A percentile compares a stretch with the other conserved stretches of the same genome.
Conservation (phyloP, 2,888 invertebrate species). For the Agrochola circellaris region DNA sequence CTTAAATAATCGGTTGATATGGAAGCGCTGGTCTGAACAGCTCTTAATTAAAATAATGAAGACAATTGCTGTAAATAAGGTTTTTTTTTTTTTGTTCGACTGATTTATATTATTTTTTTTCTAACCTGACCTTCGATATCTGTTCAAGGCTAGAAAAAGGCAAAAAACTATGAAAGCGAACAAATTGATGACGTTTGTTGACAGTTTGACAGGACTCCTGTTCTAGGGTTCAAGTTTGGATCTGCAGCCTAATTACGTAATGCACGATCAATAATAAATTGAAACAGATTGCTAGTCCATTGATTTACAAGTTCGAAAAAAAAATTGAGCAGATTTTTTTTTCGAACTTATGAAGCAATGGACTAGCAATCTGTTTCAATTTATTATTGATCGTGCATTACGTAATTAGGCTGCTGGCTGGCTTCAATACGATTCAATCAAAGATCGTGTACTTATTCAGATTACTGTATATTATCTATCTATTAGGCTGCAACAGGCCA, state of each 20-base stretch:
- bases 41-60: slow-evolving; percentile 1
- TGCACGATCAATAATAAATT: no score
- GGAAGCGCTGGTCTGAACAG: not conserved
- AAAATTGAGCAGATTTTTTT: no score
- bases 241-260: no score
- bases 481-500: not conserved
- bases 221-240: not conserved
- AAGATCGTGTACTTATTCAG: not conserved
- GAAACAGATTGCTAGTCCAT: no score
- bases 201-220: not conserved
- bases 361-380: no score
- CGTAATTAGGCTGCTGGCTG: no score
- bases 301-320: no score
- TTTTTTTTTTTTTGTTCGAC: slow-evolving; percentile 12
- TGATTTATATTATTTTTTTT: slow-evolving; percentile 7
- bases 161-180: not conserved
- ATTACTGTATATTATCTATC: not conserved
- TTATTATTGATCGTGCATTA: no score
- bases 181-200: not conserved
- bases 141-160: not conserved
- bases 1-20: not conserved
- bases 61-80: slow-evolving; percentile 21
- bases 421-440: not conserved
- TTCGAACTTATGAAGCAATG: no score
- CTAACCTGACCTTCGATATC: no score